phyloP scores from a whole-genome alignment of 2,888 invertebrate species.

The Mimas tiliae region DNA sequence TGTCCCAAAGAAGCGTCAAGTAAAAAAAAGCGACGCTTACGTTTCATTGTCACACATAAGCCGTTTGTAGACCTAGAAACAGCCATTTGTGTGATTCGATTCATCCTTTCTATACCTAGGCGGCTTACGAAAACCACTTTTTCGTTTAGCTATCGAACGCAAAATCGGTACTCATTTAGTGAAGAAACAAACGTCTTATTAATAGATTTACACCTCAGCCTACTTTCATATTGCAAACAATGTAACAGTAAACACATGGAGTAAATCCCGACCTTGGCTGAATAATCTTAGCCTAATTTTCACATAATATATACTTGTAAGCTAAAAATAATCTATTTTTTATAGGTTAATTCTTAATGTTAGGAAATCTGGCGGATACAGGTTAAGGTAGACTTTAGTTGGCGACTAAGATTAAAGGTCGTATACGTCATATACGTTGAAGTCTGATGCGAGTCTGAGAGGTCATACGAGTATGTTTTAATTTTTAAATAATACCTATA shows the following conservation, averaged over 20 bases:
- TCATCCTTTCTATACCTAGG: not conserved
- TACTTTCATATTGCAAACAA: not conserved
- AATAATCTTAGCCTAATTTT: not conserved
- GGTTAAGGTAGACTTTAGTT: too few species aligned
- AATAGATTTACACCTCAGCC: not conserved
- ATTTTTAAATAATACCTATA: too few species aligned
- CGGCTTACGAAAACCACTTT: not conserved
- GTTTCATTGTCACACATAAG: not conserved
- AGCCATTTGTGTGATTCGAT: not conserved
- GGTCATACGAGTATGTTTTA: too few species aligned
- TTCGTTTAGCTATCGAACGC: too few species aligned
- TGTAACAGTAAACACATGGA: not conserved
- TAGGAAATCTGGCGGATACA: too few species aligned
- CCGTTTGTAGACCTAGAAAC: not conserved
- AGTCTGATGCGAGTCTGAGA: too few species aligned
- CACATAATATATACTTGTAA: not conserved
- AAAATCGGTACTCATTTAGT: too few species aligned
- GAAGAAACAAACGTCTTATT: not conserved
- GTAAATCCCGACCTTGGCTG: conserved; percentile 1
- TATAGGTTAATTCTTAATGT: too few species aligned
- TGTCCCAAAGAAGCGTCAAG: not conserved
- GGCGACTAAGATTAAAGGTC: too few species aligned
- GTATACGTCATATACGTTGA: too few species aligned
- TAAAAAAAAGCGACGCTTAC: not conserved
- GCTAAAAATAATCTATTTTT: not conserved